Evolutionary conservation across 2,113 vertebrate genomes (phyloP), one percentile per base, ranked within the genome.

Genomic region (Ceyx cyanopectus): DNA sequence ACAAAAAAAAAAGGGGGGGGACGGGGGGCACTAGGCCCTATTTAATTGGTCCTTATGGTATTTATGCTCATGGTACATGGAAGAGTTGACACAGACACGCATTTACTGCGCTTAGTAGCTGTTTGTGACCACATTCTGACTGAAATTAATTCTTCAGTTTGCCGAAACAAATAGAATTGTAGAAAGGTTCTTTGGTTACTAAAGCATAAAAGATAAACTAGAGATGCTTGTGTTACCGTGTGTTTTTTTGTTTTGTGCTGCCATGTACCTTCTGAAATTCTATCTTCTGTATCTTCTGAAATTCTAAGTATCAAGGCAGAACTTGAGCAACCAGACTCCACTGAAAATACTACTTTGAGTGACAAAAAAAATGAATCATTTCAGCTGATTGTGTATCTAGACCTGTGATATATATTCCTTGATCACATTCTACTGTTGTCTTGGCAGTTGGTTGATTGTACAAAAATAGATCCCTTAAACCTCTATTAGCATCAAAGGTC

Each of bases 341-440:
- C 30, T 60, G 41, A 70, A 80, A 78, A 75, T 68, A 70, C 5
- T 67, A 21, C 26, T 61, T 87, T 40, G 77, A 74, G 63, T 68
- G 68, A 63, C 30, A 15, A 67, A 37, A 37, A 37, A 37, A 37
- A 10, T 10, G 70, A 72, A 12, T n/a, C 3, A 4, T 86, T 90
- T 89, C 30, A 62, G 23, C 37, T 72, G 50, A 41, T 73, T 14
- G 12, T 0, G 0, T 78, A 54, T 34, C 18, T 17, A 13, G 23
- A 19, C 53, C 30, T 69, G 30, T 40, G 67, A 4, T n/a, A 16
- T 2, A 4, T 58, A 32, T 62, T 60, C 34, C 51, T 62, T 40
- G 22, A 20, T 66, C 0, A 0, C 40, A 18, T 69, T 46, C 26
- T 37, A 20, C 27, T 32, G 0, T 37, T 68, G 32, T 60, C 67